These are phyloP conservation scores for Stegastes partitus DNA, from an alignment of 2,113 vertebrate species.

Conservation along the genomic window DNA sequence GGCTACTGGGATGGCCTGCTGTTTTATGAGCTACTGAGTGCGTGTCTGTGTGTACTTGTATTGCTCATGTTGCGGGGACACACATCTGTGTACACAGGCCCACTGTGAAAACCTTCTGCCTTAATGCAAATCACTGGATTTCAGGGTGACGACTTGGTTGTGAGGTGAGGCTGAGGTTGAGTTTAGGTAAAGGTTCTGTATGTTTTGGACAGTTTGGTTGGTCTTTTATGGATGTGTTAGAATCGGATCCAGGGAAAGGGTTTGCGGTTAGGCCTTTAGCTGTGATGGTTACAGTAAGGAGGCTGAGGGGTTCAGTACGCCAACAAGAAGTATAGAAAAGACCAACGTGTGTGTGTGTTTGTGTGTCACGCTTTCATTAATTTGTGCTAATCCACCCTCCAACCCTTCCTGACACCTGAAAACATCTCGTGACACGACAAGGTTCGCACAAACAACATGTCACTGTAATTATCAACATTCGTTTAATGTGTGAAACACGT, in stretches of 20 bases:
- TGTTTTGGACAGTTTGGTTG: too few relatives aligned
- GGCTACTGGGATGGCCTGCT: slow-evolving; percentile 32
- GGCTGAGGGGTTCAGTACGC: too few relatives aligned
- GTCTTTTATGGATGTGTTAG: too few relatives aligned
- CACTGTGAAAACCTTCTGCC: background rate
- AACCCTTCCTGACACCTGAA: background rate
- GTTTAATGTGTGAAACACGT: slow-evolving; percentile 14
- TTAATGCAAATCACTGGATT: background rate
- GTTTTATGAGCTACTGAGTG: slow-evolving; percentile 23
- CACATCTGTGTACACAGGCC: background rate
- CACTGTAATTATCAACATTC: background rate
- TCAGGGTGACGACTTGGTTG: background rate
- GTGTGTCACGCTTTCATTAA: background rate
- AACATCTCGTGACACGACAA: background rate
- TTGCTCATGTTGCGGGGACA: background rate
- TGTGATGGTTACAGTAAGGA: too few relatives aligned
- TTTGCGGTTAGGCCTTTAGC: too few relatives aligned
- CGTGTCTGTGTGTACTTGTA: slow-evolving; percentile 5
- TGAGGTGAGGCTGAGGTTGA: background rate
- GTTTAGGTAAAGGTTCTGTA: too few relatives aligned
- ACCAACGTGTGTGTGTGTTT: slow-evolving; percentile 14
- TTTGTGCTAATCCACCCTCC: background rate
- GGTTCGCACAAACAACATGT: background rate
- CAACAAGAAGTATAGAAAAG: background rate
- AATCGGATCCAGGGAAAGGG: too few relatives aligned